A percentile compares a stretch with the other conserved stretches of the same genome.
Evolutionary conservation across 2,113 vertebrate genomes (phyloP).

Genomic region (Bagarius yarrelli): DNA sequence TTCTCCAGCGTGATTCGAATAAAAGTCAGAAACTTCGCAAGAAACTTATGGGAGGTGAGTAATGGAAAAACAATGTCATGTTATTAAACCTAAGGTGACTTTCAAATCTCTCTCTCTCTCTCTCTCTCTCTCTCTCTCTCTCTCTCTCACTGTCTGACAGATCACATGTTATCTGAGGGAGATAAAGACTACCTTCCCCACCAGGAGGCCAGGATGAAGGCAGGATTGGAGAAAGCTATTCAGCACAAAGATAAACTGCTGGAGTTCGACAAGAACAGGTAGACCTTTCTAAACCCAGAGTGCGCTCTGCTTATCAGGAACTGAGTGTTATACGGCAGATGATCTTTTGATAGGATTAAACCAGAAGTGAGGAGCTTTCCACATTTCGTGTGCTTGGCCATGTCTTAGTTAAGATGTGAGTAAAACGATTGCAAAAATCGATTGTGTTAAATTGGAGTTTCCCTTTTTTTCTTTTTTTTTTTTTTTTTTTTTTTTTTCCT

Average conservation of each 20-base stretch:
- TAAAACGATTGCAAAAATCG: too few relatives aligned
- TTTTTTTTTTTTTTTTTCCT: too few relatives aligned
- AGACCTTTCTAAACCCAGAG: constrained; percentile 20
- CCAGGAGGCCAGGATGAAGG: constrained; percentile 79
- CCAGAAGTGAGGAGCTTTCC: background rate
- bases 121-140: background rate
- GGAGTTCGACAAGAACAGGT: constrained; percentile 95
- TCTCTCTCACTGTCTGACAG: constrained; percentile 44
- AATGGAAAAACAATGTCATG: background rate
- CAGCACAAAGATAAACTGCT: constrained; percentile 94
- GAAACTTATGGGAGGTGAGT: constrained; percentile 89
- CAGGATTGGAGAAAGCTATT: constrained; percentile 87
- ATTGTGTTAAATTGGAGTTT: too few relatives aligned
- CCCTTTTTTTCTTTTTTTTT: too few relatives aligned
- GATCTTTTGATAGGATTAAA: background rate
- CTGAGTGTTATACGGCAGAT: background rate
- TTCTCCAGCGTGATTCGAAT: constrained; percentile 92
- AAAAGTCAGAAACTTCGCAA: constrained; percentile 96
- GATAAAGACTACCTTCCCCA: constrained; percentile 78
- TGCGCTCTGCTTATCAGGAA: background rate
- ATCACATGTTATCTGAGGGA: constrained; percentile 66
- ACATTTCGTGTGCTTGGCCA: background rate
- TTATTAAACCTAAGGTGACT: background rate
- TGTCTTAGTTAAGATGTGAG: too few relatives aligned
- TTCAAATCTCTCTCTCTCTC: background rate